A percentile compares a stretch with the other conserved stretches of the same genome.
These are phyloP conservation scores for Albula goreensis DNA, from an alignment of 2,113 vertebrate genomes.

Conservation along the genomic window DNA sequence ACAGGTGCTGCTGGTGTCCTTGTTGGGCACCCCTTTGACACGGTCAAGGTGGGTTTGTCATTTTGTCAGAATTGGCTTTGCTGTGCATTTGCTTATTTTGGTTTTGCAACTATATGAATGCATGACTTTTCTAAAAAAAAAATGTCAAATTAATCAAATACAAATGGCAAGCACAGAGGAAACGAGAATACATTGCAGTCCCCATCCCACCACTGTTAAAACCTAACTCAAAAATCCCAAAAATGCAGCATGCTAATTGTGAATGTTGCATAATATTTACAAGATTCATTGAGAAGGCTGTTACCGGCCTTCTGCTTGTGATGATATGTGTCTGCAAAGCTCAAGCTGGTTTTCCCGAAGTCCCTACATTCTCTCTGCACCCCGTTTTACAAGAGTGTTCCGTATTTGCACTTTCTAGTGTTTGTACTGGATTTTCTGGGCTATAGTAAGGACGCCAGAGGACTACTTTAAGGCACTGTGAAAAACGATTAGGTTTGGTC, in stretches of 20 bases:
- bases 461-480: not conserved
- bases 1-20: constrained; percentile 92
- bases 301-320: no score
- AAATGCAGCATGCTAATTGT: no score
- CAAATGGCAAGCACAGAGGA: not conserved
- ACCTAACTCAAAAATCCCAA: no score
- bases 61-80: not conserved
- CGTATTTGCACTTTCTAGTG: not conserved
- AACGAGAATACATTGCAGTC: not conserved
- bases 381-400: not conserved
- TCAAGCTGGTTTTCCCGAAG: no score
- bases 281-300: no score
- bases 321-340: no score
- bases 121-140: not conserved
- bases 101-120: not conserved
- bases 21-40: constrained; percentile 96
- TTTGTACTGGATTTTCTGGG: not conserved
- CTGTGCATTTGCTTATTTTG: not conserved
- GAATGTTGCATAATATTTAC: no score
- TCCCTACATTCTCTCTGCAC: not conserved
- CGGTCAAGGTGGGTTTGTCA: constrained; percentile 76
- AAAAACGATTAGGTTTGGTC: no score
- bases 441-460: not conserved
- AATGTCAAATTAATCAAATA: not conserved
- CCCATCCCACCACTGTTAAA: not conserved